A percentile compares a stretch with the other conserved stretches of the same genome.
Conservation (phyloP, 2,113 vertebrate species). For the Edolisoma coerulescens region DNA sequence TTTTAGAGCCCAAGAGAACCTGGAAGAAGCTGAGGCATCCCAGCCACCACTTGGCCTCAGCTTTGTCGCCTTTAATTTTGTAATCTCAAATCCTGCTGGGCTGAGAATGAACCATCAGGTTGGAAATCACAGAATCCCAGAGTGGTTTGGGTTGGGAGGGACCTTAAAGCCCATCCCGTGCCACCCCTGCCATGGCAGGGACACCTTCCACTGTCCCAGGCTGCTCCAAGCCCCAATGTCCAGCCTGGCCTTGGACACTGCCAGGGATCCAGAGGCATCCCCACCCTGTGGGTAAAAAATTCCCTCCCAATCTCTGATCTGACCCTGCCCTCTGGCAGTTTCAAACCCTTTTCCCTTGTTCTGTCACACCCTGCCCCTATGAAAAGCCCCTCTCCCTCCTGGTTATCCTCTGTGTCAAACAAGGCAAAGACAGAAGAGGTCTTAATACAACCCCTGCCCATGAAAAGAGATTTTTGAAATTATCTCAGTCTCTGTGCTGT, state of each 20-base stretch:
- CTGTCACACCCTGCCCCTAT: background rate
- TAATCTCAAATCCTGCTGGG: background rate
- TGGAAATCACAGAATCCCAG: background rate
- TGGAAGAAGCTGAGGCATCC: background rate
- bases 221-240: background rate
- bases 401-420: background rate
- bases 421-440: background rate
- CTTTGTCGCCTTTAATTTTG: background rate
- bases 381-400: background rate
- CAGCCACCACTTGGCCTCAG: background rate
- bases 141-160: background rate
- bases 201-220: background rate
- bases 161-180: rapidly evolving
- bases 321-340: background rate
- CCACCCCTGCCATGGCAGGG: background rate
- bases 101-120: background rate
- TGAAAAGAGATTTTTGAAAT: background rate
- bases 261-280: background rate
- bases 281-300: background rate
- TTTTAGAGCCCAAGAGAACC: background rate
- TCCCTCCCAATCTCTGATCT: background rate
- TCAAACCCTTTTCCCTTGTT: background rate
- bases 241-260: background rate
- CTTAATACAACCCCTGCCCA: background rate
- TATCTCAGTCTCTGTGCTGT: background rate